Percentiles rank a stretch among this genome's conserved stretches.
phyloP scores from a whole-genome alignment of 2,797 vertebrate species.

The Denticeps clupeoides region DNA sequence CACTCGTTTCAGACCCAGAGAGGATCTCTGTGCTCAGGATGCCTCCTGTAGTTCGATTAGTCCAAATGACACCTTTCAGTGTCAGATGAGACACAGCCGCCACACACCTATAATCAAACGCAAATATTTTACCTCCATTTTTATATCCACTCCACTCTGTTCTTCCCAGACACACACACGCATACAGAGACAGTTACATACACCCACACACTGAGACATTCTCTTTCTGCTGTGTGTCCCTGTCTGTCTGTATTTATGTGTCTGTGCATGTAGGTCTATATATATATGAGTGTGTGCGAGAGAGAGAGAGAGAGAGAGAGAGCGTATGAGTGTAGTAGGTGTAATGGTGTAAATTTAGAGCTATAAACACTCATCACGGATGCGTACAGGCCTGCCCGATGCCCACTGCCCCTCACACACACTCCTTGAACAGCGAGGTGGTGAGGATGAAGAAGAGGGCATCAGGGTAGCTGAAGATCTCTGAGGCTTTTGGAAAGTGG shows the following conservation, averaged over 20 bases:
- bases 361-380: too few relatives aligned
- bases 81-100: neutral
- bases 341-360: too few relatives aligned
- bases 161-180: too few relatives aligned
- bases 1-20: too few relatives aligned
- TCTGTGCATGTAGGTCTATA: constrained; percentile 9
- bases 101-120: neutral
- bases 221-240: too few relatives aligned
- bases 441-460: neutral
- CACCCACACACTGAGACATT: too few relatives aligned
- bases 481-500: neutral
- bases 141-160: too few relatives aligned
- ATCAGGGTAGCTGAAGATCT: neutral
- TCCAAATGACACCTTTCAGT: neutral
- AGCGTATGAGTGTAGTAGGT: neutral
- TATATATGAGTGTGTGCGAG: constrained; percentile 3
- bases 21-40: neutral
- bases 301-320: neutral
- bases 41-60: neutral
- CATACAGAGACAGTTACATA: too few relatives aligned
- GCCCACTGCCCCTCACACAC: too few relatives aligned
- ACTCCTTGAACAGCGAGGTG: too few relatives aligned
- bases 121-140: too few relatives aligned
- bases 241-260: neutral
- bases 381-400: too few relatives aligned